Conservation (phyloP, 2,888 invertebrate genomes). For the Lasioglossum zephyrum region DNA sequence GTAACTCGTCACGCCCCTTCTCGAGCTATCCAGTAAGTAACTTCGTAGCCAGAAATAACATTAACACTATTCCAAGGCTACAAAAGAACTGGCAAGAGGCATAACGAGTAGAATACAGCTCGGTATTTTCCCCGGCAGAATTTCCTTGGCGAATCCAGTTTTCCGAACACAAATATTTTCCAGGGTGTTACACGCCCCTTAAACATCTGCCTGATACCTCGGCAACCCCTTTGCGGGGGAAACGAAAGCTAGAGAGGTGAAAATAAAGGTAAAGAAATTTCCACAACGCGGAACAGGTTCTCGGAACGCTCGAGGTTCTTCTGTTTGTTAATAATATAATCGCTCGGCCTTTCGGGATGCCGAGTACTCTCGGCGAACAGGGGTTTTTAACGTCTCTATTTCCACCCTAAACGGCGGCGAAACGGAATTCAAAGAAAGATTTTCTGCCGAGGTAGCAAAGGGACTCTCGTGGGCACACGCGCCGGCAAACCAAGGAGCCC, state of each 20-base stretch:
- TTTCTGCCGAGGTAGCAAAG: not conserved
- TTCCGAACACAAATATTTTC: not conserved
- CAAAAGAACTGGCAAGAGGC: not conserved
- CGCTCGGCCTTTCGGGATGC: not conserved
- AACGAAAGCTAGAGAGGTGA: not conserved
- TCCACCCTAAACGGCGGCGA: not conserved
- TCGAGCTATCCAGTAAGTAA: not conserved
- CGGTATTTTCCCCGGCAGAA: not conserved
- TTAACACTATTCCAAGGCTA: not conserved
- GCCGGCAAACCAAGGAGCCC: conserved; percentile 4
- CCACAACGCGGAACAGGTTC: not conserved
- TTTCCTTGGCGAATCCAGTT: not conserved
- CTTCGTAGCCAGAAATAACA: not conserved
- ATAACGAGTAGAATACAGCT: not conserved
- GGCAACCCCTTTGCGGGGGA: not conserved
- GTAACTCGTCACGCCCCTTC: not conserved
- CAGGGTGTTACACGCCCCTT: not conserved
- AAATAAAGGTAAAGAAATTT: not conserved
- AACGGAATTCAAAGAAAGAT: not conserved
- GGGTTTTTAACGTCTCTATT: conserved; percentile 3
- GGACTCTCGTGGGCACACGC: not conserved
- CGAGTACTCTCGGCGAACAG: not conserved
- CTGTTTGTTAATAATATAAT: conserved; percentile 9
- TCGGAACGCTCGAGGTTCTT: not conserved
- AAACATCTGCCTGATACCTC: not conserved